phyloP scores from a whole-genome alignment of 1,140 invertebrate genomes.

The Ruditapes philippinarum region DNA sequence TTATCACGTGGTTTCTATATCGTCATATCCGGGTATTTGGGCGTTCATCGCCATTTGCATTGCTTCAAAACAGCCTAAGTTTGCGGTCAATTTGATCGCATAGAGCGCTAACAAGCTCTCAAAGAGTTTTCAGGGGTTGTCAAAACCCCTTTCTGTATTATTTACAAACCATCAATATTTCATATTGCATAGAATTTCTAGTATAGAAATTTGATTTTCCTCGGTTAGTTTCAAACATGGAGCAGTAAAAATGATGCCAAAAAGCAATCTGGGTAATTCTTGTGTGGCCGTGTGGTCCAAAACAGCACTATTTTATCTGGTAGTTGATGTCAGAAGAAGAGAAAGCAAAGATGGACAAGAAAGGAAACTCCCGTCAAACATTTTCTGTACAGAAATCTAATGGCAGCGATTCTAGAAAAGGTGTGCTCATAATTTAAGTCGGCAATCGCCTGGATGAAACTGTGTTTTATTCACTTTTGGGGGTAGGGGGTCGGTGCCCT shows the following conservation, averaged over 20 bases:
- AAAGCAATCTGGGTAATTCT: not conserved
- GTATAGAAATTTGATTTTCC: slow-evolving; percentile 16
- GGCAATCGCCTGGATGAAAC: too few species aligned
- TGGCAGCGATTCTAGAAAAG: slow-evolving; percentile 45
- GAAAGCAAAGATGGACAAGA: slow-evolving; percentile 52
- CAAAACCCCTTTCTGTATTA: not conserved
- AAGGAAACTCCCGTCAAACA: slow-evolving; percentile 37
- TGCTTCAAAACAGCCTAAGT: not conserved
- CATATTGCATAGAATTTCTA: not conserved
- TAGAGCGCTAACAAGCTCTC: not conserved
- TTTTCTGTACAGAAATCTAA: slow-evolving; percentile 25
- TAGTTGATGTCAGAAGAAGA: slow-evolving; percentile 52
- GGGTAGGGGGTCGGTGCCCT: too few species aligned
- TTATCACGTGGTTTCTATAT: not conserved
- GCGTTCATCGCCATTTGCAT: slow-evolving; percentile 36
- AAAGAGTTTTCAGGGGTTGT: not conserved
- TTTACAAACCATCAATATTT: not conserved
- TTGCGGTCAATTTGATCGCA: slow-evolving; percentile 36
- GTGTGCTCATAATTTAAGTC: too few species aligned
- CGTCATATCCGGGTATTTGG: slow-evolving; percentile 20
- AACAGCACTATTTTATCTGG: not conserved
- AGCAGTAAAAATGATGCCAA: slow-evolving; percentile 61
- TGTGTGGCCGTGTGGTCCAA: slow-evolving; percentile 45
- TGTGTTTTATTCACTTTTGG: too few species aligned
- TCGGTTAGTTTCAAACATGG: slow-evolving; percentile 50